phyloP scores from a whole-genome alignment of 2,797 vertebrate genomes.

The Urosaurus nigricauda region DNA sequence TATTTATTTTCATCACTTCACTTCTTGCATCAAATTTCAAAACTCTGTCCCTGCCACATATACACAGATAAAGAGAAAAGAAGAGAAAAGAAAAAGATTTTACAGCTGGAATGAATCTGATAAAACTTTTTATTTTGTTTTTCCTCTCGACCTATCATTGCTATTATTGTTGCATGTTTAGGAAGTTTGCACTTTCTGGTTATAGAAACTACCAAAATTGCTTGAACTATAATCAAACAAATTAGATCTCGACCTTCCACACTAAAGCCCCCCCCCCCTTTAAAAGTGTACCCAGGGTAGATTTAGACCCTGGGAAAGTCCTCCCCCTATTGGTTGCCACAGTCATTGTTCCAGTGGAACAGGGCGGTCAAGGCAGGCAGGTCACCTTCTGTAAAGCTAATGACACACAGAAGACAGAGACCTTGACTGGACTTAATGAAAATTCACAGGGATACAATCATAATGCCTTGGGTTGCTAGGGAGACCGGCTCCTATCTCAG shows the following conservation, averaged over 20 bases:
- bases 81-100: background rate
- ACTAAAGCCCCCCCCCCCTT: background rate
- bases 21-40: background rate
- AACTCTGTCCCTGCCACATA: too few species aligned
- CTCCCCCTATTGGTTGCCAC: background rate
- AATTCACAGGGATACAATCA: background rate
- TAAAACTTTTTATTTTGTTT: background rate
- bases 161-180: background rate
- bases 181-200: background rate
- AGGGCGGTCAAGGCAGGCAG: rapidly evolving
- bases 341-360: background rate
- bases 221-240: background rate
- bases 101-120: background rate
- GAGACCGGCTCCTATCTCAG: slow-evolving; percentile 18
- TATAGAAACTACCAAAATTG: background rate
- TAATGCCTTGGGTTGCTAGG: slow-evolving; percentile 10
- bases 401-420: slow-evolving; percentile 1
- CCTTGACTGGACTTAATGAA: slow-evolving; percentile 34
- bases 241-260: background rate
- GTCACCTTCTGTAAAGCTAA: slow-evolving; percentile 12
- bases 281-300: background rate
- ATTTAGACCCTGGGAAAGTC: background rate
- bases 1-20: background rate
- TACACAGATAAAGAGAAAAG: too few species aligned
- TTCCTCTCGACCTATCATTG: too few species aligned